Evolutionary conservation across 2,113 vertebrate genomes (phyloP), one percentile per base, ranked within the genome.

Genomic region (Colinus virginianus): DNA sequence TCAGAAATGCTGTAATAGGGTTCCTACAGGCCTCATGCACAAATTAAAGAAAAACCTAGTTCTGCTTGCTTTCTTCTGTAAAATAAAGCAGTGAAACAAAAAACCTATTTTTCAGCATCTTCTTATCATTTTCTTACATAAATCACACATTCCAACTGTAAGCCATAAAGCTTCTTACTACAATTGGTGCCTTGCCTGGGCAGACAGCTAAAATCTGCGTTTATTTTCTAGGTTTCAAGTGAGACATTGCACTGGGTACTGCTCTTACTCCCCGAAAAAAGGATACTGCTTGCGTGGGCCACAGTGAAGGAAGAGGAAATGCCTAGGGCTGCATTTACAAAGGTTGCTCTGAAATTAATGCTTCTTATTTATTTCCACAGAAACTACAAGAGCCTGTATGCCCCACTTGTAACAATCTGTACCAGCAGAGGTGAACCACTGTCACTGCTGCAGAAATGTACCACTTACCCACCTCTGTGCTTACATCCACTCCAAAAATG

Each of bases 1-100:
- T 3, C 13, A 58, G n/a, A 75, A 83, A 70, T 0, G 1, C 13
- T 20, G 4, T 19, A 0, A 0, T 15, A 66, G n/a, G 13, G 45
- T 43, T 87, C 7, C 43, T 40, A 69, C 22, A 69, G 23, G 15
- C 10, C 25, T 64, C 20, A 7, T 3, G 0, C 6, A 36, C 36
- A 46, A 74, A 53, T 32, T 49, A 2, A 90, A 19, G 3, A 1
- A 58, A 67, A 74, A 69, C 58, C 7, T 18, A 71, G 25, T 59
- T 81, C 38, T 36, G 18, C 26, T 71, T 81, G 18, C 26, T 71
- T 81, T 32, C 3, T 6, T 23, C 11, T 63, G 26, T 3, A 11
- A 74, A 53, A 12, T 77, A 80, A 61, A 32, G 34, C 17, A 56
- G 10, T 19, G 40, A 40, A 40, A 40, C 40, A 7, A 59, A 78